Conservation (phyloP, 1,140 invertebrate genomes). For the Drosophila pallidifrons region DNA sequence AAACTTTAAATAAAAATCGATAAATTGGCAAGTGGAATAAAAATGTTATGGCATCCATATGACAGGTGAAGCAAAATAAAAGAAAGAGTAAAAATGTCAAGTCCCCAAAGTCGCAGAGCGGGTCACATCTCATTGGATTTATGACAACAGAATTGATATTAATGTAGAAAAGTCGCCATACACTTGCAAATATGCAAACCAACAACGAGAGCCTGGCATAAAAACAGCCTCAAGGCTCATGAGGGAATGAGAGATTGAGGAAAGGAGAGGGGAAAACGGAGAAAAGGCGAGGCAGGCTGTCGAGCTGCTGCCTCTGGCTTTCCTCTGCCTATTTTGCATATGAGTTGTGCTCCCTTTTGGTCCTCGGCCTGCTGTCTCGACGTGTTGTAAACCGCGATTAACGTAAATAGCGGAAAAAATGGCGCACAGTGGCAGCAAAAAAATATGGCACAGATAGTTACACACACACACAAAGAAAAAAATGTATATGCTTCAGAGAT, state of each 20-base stretch:
- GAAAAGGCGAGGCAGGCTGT: constrained; percentile 34
- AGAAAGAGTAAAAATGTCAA: constrained; percentile 44
- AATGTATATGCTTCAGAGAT: constrained; percentile 22
- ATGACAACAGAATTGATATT: constrained; percentile 82
- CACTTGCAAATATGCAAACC: constrained; percentile 43
- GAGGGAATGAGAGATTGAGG: neutral
- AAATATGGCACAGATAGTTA: constrained; percentile 30
- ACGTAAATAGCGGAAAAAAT: constrained; percentile 70
- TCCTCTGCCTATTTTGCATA: constrained; percentile 55
- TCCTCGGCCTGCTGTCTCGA: constrained; percentile 35
- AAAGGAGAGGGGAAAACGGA: neutral
- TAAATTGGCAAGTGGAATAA: neutral
- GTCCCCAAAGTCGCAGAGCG: constrained; percentile 37
- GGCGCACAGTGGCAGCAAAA: constrained; percentile 44
- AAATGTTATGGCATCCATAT: neutral
- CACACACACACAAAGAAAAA: constrained; percentile 18
- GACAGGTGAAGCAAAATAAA: neutral
- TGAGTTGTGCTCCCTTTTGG: constrained; percentile 34
- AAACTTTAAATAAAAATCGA: too few species aligned
- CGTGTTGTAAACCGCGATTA: constrained; percentile 75
- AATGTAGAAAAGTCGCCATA: constrained; percentile 67
- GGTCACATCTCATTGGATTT: constrained; percentile 73
- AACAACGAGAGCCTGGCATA: constrained; percentile 6
- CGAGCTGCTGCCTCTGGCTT: constrained; percentile 20
- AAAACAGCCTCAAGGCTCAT: neutral